Base-by-base conservation (phyloP, 1,140 invertebrate genomes). In the Copidosoma floridanum region DNA sequence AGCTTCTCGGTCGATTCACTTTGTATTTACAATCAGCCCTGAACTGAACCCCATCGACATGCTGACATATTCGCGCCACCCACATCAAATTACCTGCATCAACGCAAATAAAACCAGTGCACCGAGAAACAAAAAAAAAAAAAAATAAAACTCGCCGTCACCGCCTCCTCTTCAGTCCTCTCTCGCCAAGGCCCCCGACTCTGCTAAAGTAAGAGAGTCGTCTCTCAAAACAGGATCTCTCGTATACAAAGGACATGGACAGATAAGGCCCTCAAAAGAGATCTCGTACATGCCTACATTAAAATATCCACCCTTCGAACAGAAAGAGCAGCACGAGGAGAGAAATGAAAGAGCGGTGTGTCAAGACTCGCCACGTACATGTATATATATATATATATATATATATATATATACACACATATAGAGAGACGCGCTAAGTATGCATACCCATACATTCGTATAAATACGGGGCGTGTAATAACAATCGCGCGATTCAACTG, bases 221-320 rank as follows among this genome's bases (percentile, higher is more conserved):
- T 43, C 47, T 51, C 32, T n/a, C n/a, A n/a, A 57, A 57, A 57
- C 56, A 57, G 56, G 56, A 57, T 57, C 47, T 51, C 37, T 57
- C n/a, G n/a, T n/a, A n/a, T 51, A 50, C 50, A 57, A 57, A 57
- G 46, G 55, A 14, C 48, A 38, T 27, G 44, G 18, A 26, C 12
- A 5, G 6, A 52, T 24, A 52, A 7, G 20, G 26, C 12, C 6
- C 6, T 12, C 6, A 40, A 1, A 37, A 16, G 40, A 52, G 20
- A 52, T n/a, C n/a, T n/a, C n/a, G n/a, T n/a, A n/a, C n/a, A n/a
- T n/a, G n/a, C n/a, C n/a, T n/a, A n/a, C n/a, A n/a, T n/a, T n/a
- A n/a, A n/a, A n/a, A n/a, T n/a, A n/a, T n/a, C n/a, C n/a, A n/a
- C n/a, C n/a, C n/a, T n/a, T n/a, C n/a, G n/a, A n/a, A n/a, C n/a